Base-by-base conservation (phyloP, 2,888 invertebrate genomes). In the Ariolimax columbianus region DNA sequence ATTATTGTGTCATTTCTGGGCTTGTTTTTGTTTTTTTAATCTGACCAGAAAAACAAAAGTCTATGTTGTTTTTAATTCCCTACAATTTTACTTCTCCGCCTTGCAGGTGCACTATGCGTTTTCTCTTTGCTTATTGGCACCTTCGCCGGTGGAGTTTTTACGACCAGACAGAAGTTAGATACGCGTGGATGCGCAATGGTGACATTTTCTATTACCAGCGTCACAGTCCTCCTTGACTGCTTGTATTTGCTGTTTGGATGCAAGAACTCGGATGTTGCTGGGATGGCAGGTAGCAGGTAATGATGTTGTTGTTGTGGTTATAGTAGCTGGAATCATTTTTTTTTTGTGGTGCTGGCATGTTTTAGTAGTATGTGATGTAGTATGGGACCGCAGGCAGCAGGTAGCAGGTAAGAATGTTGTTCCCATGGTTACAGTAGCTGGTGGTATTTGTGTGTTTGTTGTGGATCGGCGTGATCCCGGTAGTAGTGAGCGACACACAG, bases 241-340 rank as follows among this genome's bases (percentile, higher is more conserved):
- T 33, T 78, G 11, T 38, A 78, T 19, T 47, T 83, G 30, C 23
- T 83, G 6, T 78, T 83, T 70, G 83, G 83, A 11, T 83, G 83
- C 40, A n/a, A 47, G 1, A 78, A 83, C 59, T 78, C 83, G 3
- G 70, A 82, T n/a, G 47, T 82, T 43, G 26, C 77, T 14, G 75
- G 82, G 17, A 40, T 75, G 23, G 30, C 33, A 19, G 36, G 51
- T 4, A 36, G n/a, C 47, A 75, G 75, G 75, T 75, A 33, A 51
- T 4, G 38, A 6, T 72, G 59, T 63, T 19, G n/a, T 26, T 63
- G n/a, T 63, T 63, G 59, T 55, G 3, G 55, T 6, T n/a, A 9
- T 23, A 30, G n/a, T 40, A 26, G 73, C 43, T 75, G 43, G 26
- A 43, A 9, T 3, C n/a, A 11, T 26, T n/a, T 47, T 47, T 47